These are phyloP conservation scores for Lasioglossum morio DNA, from an alignment of 2,888 invertebrate genomes.

Conservation along the genomic window DNA sequence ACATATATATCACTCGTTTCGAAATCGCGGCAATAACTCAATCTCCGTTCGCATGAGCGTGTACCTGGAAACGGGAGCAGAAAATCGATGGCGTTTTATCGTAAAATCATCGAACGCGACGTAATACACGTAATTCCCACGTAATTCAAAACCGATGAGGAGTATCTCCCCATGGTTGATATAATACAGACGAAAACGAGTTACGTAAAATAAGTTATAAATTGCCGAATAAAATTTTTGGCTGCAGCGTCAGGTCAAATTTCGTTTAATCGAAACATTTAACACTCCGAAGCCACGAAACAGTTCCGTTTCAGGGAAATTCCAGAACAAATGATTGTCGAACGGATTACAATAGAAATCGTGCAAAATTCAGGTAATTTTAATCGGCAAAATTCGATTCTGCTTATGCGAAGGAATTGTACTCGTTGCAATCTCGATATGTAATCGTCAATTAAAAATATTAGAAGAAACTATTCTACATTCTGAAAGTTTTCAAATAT, in stretches of 20 bases:
- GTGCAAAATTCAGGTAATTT: not conserved
- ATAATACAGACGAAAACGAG: not conserved
- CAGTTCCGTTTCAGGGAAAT: not conserved
- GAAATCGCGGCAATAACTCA: constrained; percentile 4
- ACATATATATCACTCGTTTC: not conserved
- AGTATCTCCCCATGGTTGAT: not conserved
- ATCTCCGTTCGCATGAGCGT: not conserved
- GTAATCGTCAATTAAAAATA: too few species aligned
- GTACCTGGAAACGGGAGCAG: not conserved
- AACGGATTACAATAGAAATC: not conserved
- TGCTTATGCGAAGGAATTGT: too few species aligned
- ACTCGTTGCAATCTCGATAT: too few species aligned
- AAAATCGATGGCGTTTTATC: constrained; percentile 15
- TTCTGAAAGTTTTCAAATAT: too few species aligned
- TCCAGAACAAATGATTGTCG: not conserved
- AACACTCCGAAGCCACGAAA: not conserved
- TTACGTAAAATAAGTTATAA: not conserved
- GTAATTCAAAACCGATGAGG: not conserved
- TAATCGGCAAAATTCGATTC: not conserved
- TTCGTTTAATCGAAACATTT: not conserved
- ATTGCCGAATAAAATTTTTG: not conserved
- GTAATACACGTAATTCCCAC: not conserved
- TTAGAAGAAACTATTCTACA: too few species aligned
- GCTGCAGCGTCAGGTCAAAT: not conserved
- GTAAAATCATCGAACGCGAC: not conserved